Evolutionary conservation across 2,113 vertebrate species (phyloP), one percentile per base, ranked within the genome.

Genomic region (Aleadryas rufinucha): DNA sequence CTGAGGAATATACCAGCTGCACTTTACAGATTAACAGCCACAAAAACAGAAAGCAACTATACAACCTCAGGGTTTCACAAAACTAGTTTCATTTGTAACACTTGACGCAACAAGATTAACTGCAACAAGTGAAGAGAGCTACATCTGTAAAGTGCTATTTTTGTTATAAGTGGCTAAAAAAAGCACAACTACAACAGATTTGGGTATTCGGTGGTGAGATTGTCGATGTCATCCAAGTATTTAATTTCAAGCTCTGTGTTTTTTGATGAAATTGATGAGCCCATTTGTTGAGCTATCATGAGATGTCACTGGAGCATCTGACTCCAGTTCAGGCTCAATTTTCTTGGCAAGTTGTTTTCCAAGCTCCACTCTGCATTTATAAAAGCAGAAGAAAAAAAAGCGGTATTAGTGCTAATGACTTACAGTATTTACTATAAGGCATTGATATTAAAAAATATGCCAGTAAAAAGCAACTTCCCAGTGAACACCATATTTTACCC

Each of bases 221-320:
- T 94, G 81, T 92, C 28, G 44, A 21, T 44, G 30, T 75, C 88
- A 53, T 68, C 96, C 39, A 30, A 27, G 37, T 41, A 6, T 69
- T 71, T 41, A 7, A 23, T 41, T 95, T 99, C 97, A 98, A 95
- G 97, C 97, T 52, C 98, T 98, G 96, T 99, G 98, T 83, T 99
- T 98, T 97, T 99, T 99, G 97, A 99, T 98, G 98, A 99, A 99
- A 97, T 37, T 98, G 97, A 99, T 99, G 82, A 99, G 98, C 33
- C 99, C 99, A 7, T 99, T 99, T 69, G 99, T 99, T 71, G 99
- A 99, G n/a, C 98, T 97, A 93, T 99, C 99, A 2, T 99, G 99
- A 60, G 99, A 99, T 44, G 97, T 98, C 87, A 99, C 98, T 4
- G 98, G 95, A 1, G 96, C 93, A 35, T 90, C 91, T 45, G 98